These are phyloP conservation scores for Petroica traversi DNA, from an alignment of 2,113 vertebrate species.

Conservation along the genomic window DNA sequence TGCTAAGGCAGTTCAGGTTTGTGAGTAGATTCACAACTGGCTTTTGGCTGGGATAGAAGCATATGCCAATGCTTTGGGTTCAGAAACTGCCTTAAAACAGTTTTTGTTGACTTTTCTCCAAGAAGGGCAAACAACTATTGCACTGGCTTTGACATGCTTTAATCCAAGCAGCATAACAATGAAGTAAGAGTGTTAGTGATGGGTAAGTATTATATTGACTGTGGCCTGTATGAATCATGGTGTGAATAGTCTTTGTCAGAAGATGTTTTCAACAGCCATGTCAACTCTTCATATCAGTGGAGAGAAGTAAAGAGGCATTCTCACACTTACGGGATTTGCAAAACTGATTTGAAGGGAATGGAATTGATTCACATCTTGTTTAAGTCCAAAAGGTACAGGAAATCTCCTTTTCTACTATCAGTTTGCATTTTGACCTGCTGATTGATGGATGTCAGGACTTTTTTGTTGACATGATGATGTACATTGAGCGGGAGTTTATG, in stretches of 20 bases:
- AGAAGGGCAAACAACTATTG: background rate
- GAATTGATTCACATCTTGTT: background rate
- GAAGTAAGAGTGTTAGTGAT: background rate
- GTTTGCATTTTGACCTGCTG: background rate
- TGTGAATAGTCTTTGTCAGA: background rate
- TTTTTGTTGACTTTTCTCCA: background rate
- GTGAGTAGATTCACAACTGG: background rate
- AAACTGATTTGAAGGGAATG: background rate
- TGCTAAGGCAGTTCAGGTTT: background rate
- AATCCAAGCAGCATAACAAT: background rate
- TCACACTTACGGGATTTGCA: background rate
- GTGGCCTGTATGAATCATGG: background rate
- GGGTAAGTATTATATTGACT: background rate
- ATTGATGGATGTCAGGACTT: background rate
- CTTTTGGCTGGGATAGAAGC: background rate
- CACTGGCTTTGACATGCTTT: background rate
- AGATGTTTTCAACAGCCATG: background rate
- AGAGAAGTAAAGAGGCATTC: background rate
- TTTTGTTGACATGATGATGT: background rate
- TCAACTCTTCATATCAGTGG: background rate
- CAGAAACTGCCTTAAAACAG: background rate
- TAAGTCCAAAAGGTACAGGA: background rate
- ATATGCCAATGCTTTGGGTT: background rate
- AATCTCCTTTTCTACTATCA: background rate
- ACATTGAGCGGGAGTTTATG: background rate